Percentiles rank a stretch among this genome's conserved stretches.
phyloP scores from a whole-genome alignment of 2,113 vertebrate genomes.

The Fregata magnificens region DNA sequence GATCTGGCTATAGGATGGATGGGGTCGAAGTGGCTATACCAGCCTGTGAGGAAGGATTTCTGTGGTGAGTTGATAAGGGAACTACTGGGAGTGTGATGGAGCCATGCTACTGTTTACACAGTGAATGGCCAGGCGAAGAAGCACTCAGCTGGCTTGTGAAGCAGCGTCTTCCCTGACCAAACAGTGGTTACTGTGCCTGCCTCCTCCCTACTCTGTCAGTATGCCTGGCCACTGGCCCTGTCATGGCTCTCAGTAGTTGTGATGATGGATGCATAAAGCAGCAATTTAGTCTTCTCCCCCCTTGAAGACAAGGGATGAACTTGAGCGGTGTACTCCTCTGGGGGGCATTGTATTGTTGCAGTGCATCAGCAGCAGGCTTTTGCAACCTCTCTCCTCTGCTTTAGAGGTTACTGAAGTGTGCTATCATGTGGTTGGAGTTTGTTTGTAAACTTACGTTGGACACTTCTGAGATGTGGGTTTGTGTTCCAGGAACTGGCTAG shows the following conservation, averaged over 20 bases:
- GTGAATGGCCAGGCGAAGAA: background rate
- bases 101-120: background rate
- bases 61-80: background rate
- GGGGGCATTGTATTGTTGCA: background rate
- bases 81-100: background rate
- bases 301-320: background rate
- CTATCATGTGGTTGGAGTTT: background rate
- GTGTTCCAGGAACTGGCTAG: slow-evolving; percentile 4
- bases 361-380: background rate
- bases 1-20: background rate
- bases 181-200: background rate
- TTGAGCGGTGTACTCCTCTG: background rate
- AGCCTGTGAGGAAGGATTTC: background rate
- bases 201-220: background rate
- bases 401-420: background rate
- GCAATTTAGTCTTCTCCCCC: background rate
- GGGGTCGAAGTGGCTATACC: background rate
- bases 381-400: background rate
- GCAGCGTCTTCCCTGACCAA: background rate
- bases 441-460: background rate
- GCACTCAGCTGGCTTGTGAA: background rate
- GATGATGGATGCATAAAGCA: background rate
- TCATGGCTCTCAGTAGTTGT: rapidly evolving
- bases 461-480: background rate
- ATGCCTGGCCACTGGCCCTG: background rate